Conservation (phyloP, 2,888 invertebrate genomes). For the Eupithecia abbreviata region DNA sequence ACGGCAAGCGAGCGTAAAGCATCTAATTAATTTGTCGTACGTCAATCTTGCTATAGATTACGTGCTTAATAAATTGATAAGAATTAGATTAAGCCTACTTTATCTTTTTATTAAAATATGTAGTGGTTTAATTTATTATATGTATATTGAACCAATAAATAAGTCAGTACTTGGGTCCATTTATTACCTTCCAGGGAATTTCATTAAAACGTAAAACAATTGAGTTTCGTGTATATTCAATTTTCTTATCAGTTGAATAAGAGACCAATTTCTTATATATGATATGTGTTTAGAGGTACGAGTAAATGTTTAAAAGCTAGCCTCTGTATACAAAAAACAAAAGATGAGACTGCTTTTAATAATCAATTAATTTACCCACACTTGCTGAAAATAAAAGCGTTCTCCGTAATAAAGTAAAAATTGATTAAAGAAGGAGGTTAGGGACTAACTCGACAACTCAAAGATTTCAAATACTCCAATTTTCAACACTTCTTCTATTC, state of each 20-base stretch:
- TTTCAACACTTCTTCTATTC: neutral
- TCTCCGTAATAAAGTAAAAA: neutral
- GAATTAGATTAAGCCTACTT: neutral
- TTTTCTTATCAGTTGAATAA: neutral
- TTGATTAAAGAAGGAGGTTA: neutral
- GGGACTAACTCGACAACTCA: neutral
- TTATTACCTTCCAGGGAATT: neutral
- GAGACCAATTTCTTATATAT: neutral
- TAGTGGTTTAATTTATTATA: neutral
- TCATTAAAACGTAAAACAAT: neutral
- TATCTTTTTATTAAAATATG: constrained; percentile 9
- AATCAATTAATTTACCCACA: too few species aligned
- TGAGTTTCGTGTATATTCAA: neutral
- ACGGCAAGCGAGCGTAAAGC: constrained; percentile 60
- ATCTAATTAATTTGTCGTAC: constrained; percentile 66
- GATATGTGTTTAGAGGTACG: neutral
- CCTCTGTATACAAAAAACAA: too few species aligned
- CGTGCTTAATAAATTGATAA: constrained; percentile 57
- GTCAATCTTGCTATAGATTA: constrained; percentile 57
- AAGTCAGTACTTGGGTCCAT: neutral
- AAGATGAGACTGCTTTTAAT: too few species aligned
- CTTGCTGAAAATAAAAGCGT: too few species aligned
- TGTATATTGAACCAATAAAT: neutral
- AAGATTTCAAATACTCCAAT: neutral
- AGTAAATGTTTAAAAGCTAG: neutral